Evolutionary conservation across 2,113 vertebrate genomes (phyloP).

Genomic region (Stercorarius parasiticus): DNA sequence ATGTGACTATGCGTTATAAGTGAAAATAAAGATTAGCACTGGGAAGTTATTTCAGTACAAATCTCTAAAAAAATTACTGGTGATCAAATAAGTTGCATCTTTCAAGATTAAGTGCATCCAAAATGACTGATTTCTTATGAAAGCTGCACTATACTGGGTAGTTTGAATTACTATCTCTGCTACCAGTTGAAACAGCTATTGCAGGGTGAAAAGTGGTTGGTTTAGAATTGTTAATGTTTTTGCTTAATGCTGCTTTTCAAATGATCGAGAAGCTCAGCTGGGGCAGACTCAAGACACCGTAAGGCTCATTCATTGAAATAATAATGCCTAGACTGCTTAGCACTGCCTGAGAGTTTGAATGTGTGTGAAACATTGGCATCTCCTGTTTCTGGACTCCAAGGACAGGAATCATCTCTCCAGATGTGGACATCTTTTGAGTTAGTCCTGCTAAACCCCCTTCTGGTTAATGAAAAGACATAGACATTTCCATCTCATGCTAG

Average conservation of each 20-base stretch:
- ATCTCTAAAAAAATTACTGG: background rate
- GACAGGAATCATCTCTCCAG: background rate
- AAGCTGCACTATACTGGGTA: background rate
- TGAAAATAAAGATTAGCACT: background rate
- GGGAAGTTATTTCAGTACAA: background rate
- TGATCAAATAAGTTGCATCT: background rate
- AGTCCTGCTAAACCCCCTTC: background rate
- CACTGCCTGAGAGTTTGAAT: background rate
- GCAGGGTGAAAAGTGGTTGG: background rate
- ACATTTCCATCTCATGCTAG: background rate
- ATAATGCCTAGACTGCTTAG: background rate
- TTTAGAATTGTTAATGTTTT: background rate
- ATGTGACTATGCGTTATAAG: background rate
- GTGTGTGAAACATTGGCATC: background rate
- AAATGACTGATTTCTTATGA: background rate
- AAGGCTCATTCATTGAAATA: background rate
- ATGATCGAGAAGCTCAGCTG: background rate
- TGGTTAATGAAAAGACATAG: background rate
- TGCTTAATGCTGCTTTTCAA: background rate
- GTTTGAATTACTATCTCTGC: background rate
- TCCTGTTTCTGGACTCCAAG: background rate
- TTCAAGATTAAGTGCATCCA: background rate
- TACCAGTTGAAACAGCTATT: background rate
- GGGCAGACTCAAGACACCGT: background rate
- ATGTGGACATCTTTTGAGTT: background rate